Base-by-base conservation (phyloP, 2,797 vertebrate genomes). In the Cossypha niveicapilla region DNA sequence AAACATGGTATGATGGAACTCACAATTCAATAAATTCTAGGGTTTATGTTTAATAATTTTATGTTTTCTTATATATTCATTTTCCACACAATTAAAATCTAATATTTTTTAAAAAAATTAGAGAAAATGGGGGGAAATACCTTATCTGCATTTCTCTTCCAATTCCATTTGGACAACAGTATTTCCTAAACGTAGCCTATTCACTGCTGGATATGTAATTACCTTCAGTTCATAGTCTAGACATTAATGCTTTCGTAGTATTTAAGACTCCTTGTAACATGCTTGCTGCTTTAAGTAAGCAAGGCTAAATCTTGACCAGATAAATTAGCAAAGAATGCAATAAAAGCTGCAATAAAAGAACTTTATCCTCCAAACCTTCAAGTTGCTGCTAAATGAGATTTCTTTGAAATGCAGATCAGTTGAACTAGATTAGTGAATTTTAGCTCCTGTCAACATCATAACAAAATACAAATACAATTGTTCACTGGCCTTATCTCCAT, bases 391-490 rank as follows among this genome's bases (percentile, higher is more conserved):
- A 99, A 99, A 99, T 99, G 99, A 99, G 99, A 99, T 99, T 99
- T 99, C 99, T 99, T 99, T 99, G 99, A 99, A 99, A 99, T 99
- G 99, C 99, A 99, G 99, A 99, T 99, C 98, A 99, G 99, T 98
- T 98, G 98, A 98, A 98, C 98, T 98, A 99, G 99, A 99, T 99
- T 99, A 99, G 99, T 99, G 99, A 99, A 99, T 99, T 99, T 99
- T 99, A 99, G 99, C 99, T 98, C 98, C 99, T 99, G 99, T 99
- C 99, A 99, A 99, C 99, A 99, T 99, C 99, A 99, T 99, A 99
- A 99, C 99, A 99, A 99, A 99, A 99, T 99, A 99, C 99, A 99
- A 99, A 99, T 99, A 99, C 98, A 98, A 99, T 99, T 99, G 99
- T 99, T 99, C 99, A 97, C 97, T 96, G 97, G 98, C 98, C 99